Base-by-base conservation (phyloP, 1,140 invertebrate species). In the Drosophila suzukii region DNA sequence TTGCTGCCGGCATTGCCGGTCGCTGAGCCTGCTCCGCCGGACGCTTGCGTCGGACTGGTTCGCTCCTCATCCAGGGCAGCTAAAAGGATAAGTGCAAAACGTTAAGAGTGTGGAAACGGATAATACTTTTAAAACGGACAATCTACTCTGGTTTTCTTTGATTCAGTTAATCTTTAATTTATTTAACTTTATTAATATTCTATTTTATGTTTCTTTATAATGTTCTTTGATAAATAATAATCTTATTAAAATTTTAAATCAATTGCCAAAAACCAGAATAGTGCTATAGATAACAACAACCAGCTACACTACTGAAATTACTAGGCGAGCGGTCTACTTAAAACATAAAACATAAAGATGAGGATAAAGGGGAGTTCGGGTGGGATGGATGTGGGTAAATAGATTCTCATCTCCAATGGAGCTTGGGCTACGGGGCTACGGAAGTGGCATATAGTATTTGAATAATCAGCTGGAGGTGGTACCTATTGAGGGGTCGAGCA, bases 401-500 rank as follows among this genome's bases (percentile, higher is more conserved):
- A 20, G 15, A 41, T 12, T 38, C 41, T 46, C 65, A 65, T 53
- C 36, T 47, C 17, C 30, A 6, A 49, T 36, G 47, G 24, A 44
- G 15, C 38, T 17, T 47, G 32, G 50, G 30, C 53, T 75, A 70
- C 43, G 6, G 4, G 27, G n/a, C 15, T 46, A 55, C 34, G 30
- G 17, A 43, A 24, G 43, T 58, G 32, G n/a, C 39, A 55, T 36
- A 38, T 49, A 46, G 27, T 62, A 38, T 50, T 50, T 59, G 54
- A 51, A 54, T 50, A 66, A 63, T 73, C 27, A 67, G 30, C 49
- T 50, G 49, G 8, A 72, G 38, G 36, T 63, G 74, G 76, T 92
- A 94, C 94, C 94, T 93, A 94, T 93, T 92, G 94, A 93, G 75
- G 94, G 94, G 91, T 94, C 94, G 90, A 94, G 93, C 66, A 94